A percentile compares a stretch with the other conserved stretches of the same genome.
phyloP scores from a whole-genome alignment of 2,113 vertebrate species.

The Arenaria interpres region DNA sequence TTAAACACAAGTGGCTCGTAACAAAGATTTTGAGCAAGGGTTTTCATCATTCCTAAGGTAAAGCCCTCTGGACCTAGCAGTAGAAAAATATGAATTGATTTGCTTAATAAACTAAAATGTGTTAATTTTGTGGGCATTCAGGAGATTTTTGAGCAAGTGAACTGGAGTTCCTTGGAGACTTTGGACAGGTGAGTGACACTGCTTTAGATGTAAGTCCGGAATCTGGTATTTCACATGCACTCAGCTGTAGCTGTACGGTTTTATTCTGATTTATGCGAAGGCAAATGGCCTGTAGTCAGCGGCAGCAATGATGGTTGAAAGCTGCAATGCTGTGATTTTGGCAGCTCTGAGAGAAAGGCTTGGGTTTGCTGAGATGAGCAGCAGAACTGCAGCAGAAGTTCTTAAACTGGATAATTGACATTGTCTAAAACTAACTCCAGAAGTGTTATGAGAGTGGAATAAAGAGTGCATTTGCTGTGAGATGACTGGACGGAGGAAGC shows the following conservation, averaged over 20 bases:
- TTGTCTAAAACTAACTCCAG: neutral
- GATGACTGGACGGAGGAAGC: neutral
- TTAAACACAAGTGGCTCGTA: neutral
- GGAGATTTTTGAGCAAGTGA: neutral
- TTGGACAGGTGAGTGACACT: neutral
- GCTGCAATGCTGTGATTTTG: neutral
- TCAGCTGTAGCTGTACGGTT: neutral
- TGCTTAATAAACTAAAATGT: neutral
- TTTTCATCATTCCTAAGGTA: neutral
- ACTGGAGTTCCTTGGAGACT: neutral
- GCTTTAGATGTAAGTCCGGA: neutral
- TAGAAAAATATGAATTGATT: neutral
- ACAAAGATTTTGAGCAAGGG: neutral
- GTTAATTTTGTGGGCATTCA: neutral
- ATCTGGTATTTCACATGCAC: fast-evolving
- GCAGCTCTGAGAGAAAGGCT: neutral
- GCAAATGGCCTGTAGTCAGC: too few relatives aligned
- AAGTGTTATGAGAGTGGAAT: neutral
- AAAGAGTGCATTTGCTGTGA: constrained; percentile 44
- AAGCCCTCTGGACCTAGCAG: neutral
- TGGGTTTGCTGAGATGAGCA: neutral
- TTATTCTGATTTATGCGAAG: neutral
- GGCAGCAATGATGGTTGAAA: neutral
- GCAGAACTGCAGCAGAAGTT: neutral
- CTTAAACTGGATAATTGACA: neutral